Evolutionary conservation across 2,797 vertebrate genomes (phyloP), one percentile per base, ranked within the genome.

Genomic region (Smutsia temminckii): DNA sequence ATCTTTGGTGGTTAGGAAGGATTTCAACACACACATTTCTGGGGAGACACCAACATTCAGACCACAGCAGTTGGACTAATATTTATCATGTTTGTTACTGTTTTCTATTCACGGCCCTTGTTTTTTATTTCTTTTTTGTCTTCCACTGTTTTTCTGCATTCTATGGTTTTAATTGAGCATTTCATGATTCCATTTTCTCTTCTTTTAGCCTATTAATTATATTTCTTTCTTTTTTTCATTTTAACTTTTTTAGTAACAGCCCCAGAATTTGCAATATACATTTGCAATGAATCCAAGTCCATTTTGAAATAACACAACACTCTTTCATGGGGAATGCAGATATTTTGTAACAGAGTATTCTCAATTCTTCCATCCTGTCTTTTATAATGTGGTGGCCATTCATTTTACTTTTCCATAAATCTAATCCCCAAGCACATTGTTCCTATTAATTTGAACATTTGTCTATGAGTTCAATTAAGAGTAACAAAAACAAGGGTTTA

Each of bases 331-430:
- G 8, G 29, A 9, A 6, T 17, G n/a, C 23, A 17, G 53, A 17
- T 6, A 0, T 20, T 27, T 71, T 6, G 1, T 14, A 20, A 25
- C 17, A 23, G 53, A 51, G 2, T 2, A 2, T 2, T 34, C 21
- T 63, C 7, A 3, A 0, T 2, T 57, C 29, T 8, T 8, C 23
- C 8, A 0, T 17, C 49, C 27, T 10, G 3, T 3, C 51, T 29
- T 10, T 14, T 8, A 3, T 4, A 1, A 25, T 13, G 10, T 8
- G 10, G 37, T 17, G 12, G n/a, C 18, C 4, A 0, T 23, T 13
- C 37, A 8, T 11, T 23, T 32, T 51, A 5, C 42, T 64, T n/a
- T 10, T 68, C 66, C 20, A 0, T 8, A 37, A 69, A 59, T 12
- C 9, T 6, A 5, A 21, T 29, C 40, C 6, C 32, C 7, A 16